These are phyloP conservation scores for Phyllopteryx taeniolatus DNA, from an alignment of 2,113 vertebrate genomes.

Conservation along the genomic window DNA sequence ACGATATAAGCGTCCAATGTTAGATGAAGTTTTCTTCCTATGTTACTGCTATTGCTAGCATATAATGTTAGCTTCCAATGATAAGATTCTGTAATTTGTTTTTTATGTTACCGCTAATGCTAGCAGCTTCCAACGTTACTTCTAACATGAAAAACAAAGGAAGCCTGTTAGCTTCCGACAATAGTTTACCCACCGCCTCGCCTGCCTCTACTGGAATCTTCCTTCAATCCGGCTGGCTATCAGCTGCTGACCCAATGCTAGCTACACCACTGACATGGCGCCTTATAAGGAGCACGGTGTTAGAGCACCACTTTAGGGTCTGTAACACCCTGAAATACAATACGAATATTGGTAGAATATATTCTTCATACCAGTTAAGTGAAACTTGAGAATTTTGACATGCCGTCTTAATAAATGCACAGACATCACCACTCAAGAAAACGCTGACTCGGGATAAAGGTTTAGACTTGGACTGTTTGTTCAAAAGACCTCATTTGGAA, in stretches of 20 bases:
- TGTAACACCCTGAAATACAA: neutral
- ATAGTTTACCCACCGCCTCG: neutral
- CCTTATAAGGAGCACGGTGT: neutral
- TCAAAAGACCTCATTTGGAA: neutral
- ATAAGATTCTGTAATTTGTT: no score
- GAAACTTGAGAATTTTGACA: slow-evolving; percentile 10
- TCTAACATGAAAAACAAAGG: no score
- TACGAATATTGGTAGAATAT: neutral
- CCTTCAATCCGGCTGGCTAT: neutral
- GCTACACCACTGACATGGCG: no score
- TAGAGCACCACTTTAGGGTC: no score
- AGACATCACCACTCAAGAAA: neutral
- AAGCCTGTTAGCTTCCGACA: no score
- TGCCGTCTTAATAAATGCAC: neutral
- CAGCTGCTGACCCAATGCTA: no score
- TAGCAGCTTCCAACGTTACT: no score
- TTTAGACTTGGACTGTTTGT: neutral
- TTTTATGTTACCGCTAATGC: no score
- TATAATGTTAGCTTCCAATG: no score
- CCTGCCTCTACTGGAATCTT: neutral
- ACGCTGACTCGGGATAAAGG: neutral
- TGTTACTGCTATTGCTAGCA: no score
- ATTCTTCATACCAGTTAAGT: neutral
- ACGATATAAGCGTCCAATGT: no score
- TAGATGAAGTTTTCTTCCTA: no score